phyloP scores from a whole-genome alignment of 2,113 vertebrate species.

The Azemiops feae region DNA sequence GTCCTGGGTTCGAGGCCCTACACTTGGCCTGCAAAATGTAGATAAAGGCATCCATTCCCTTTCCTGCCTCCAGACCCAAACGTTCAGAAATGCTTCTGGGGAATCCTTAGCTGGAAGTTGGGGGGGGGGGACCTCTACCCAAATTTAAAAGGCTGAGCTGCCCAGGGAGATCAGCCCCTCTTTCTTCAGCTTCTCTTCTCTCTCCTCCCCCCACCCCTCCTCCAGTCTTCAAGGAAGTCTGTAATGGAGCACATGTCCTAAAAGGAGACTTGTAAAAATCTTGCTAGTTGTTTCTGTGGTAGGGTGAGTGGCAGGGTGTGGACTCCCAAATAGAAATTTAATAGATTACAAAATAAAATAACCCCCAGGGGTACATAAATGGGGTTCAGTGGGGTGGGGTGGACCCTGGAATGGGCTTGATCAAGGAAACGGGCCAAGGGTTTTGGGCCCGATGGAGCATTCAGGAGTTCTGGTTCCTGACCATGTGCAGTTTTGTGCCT shows the following conservation, averaged over 20 bases:
- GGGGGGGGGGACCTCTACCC: too few relatives aligned
- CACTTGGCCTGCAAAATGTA: too few relatives aligned
- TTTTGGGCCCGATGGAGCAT: neutral
- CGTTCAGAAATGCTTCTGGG: neutral
- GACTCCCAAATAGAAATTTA: neutral
- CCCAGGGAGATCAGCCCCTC: neutral
- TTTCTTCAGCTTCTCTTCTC: neutral
- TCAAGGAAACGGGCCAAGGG: neutral
- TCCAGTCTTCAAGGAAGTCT: neutral
- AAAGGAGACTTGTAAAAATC: neutral
- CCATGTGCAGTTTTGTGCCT: neutral
- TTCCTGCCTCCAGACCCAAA: too few relatives aligned
- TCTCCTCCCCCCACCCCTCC: accelerated
- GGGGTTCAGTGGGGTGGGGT: neutral
- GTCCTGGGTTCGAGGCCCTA: neutral
- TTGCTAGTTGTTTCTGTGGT: neutral
- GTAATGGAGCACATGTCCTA: neutral
- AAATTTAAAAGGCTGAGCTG: neutral
- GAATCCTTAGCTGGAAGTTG: neutral
- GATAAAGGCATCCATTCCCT: too few relatives aligned
- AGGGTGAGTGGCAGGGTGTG: neutral
- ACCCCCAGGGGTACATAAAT: neutral
- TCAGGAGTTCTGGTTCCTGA: neutral
- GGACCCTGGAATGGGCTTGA: neutral
- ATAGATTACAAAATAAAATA: neutral